Evolutionary conservation across 2,113 vertebrate species (phyloP), one percentile per base, ranked within the genome.

Genomic region (Passer montanus): DNA sequence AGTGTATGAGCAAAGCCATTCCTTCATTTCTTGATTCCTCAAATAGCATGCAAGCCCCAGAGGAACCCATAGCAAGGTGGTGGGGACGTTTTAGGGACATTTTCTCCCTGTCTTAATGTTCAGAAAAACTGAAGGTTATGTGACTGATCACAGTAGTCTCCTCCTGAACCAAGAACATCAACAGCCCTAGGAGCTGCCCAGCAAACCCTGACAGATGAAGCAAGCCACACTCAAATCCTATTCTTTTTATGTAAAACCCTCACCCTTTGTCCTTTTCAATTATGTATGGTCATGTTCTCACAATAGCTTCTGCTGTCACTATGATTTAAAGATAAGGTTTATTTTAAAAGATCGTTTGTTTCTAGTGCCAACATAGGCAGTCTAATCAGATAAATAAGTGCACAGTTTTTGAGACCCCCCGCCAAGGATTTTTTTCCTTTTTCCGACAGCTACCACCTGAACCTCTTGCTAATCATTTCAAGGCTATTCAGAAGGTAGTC

Each of bases 211-310:
- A 66, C 20, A 24, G 47, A n/a, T 8, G n/a, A 88, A 84, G n/a
- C 16, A 66, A 95, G 46, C 35, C 50, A 84, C 52, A 3, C 41
- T 90, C 83, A 56, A 47, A 37, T 21, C 49, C 44, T 28, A 9
- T 13, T 55, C 30, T 86, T 83, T 64, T 74, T 27, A 63, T 58
- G 52, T 53, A 88, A 95, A 94, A 22, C 28, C 46, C 66, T 93
- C 91, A 92, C 83, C 89, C 77, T 95, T 93, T 88, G 89, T 90
- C 95, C 85, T 96, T 94, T 92, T 96, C 96, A 94, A 92, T 94
- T 94, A 94, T 90, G 85, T 63, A 93, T 76, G 63, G 60, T 63
- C 93, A 78, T 91, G 94, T 89, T 84, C 91, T 78, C 88, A 90
- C 91, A 93, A 92, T 43, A 78, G 69, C 70, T 95, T 93, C 85